A percentile compares a stretch with the other conserved stretches of the same genome.
Conservation (phyloP, 1,140 invertebrate species). For the Subanguina moxae region DNA sequence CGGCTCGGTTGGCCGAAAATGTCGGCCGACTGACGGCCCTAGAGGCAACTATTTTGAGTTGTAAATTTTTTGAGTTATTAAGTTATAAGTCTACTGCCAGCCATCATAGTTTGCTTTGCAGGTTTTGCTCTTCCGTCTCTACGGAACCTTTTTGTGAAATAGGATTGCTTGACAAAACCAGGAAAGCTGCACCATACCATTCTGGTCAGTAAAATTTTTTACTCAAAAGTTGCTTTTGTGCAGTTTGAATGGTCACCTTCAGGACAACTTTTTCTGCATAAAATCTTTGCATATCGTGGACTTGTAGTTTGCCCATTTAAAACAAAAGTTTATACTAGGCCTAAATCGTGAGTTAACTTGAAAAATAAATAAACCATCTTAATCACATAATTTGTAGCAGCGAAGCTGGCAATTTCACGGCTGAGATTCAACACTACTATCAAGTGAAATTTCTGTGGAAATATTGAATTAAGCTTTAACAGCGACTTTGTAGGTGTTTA, state of each 20-base stretch:
- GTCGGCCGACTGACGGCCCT: too few relatives aligned
- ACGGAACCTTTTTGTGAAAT: conserved; percentile 1
- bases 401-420: conserved; percentile 20
- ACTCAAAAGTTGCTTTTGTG: neutral
- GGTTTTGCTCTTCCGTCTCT: neutral
- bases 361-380: neutral
- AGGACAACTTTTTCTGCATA: conserved; percentile 47
- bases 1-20: too few relatives aligned
- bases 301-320: conserved; percentile 49
- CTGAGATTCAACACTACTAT: too few relatives aligned
- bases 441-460: too few relatives aligned
- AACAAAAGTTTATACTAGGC: conserved; percentile 20
- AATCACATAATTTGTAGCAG: conserved; percentile 11
- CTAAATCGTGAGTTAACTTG: conserved; percentile 16
- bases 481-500: conserved; percentile 47
- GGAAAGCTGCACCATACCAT: conserved; percentile 18
- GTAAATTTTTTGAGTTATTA: too few relatives aligned
- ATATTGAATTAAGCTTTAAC: too few relatives aligned
- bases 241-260: neutral
- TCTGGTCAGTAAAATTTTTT: conserved; percentile 3
- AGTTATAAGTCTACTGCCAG: too few relatives aligned
- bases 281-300: conserved; percentile 54
- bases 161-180: neutral
- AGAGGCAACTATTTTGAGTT: too few relatives aligned
- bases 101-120: neutral